A percentile compares a stretch with the other conserved stretches of the same genome.
Evolutionary conservation across 2,797 vertebrate genomes (phyloP).

Genomic region (Pampus argenteus): DNA sequence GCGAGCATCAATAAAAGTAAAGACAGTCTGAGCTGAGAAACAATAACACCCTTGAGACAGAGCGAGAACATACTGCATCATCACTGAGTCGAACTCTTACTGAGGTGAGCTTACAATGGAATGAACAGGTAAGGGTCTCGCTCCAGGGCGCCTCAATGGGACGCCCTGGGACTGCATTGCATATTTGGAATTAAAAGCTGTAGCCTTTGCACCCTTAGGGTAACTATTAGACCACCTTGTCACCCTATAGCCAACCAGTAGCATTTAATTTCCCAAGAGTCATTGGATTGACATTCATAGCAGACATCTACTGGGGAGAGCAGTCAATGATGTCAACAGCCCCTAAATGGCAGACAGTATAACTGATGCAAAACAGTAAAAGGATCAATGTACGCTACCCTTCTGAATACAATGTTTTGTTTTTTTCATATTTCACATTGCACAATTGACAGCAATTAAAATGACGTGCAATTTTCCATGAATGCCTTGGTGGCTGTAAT

Average conservation of each 20-base stretch:
- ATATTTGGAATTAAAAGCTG: constrained; percentile 4
- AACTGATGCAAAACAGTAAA: constrained; percentile 14
- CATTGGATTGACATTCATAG: constrained; percentile 44
- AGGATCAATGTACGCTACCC: constrained; percentile 1
- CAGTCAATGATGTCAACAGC: constrained; percentile 33
- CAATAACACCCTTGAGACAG: constrained; percentile 31
- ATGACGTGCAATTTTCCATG: neutral
- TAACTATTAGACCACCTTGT: neutral
- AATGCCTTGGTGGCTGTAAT: neutral
- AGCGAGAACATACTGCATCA: neutral
- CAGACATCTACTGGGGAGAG: constrained; percentile 7
- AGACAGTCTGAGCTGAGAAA: constrained; percentile 29
- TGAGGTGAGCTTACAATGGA: neutral
- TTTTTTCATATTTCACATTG: neutral
- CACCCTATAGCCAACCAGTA: neutral
- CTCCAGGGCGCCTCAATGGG: neutral
- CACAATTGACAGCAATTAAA: neutral
- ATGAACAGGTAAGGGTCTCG: constrained; percentile 19
- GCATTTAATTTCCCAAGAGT: constrained; percentile 36
- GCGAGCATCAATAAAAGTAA: constrained; percentile 37
- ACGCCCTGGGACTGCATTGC: too few species aligned
- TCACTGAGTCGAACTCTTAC: neutral
- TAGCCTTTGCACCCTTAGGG: neutral
- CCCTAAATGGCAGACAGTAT: neutral
- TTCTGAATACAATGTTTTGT: neutral